A percentile compares a stretch with the other conserved stretches of the same genome.
Evolutionary conservation across 2,888 invertebrate species (phyloP).

Genomic region (Azorinus chamasolen): DNA sequence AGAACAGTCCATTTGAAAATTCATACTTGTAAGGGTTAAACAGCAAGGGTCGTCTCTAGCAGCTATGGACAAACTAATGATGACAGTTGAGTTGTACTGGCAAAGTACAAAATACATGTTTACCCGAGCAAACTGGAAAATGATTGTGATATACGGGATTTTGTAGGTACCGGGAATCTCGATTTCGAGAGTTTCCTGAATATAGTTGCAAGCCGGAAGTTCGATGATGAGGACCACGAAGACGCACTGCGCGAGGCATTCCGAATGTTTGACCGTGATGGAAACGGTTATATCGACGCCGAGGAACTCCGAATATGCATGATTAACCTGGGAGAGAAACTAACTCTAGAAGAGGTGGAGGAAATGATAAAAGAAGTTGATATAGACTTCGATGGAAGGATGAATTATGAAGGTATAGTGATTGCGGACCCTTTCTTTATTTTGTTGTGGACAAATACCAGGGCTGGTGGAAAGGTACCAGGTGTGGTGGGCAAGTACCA

Average conservation of each 20-base stretch:
- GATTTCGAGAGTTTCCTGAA: conserved; percentile 74
- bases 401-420: conserved; percentile 94
- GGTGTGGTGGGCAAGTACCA: too few species aligned
- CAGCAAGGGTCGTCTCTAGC: too few species aligned
- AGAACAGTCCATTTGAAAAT: too few species aligned
- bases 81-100: too few species aligned
- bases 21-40: too few species aligned
- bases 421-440: not conserved
- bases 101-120: too few species aligned
- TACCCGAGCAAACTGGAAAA: too few species aligned
- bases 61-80: too few species aligned
- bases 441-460: too few species aligned
- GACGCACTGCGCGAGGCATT: conserved; percentile 72
- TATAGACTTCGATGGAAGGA: conserved; percentile 99
- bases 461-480: too few species aligned
- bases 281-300: conserved; percentile 99
- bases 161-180: conserved; percentile 65
- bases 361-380: conserved; percentile 99
- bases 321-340: conserved; percentile 99
- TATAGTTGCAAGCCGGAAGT: conserved; percentile 70
- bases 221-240: conserved; percentile 75
- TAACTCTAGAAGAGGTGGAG: conserved; percentile 99
- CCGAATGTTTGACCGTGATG: conserved; percentile 98
- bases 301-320: conserved; percentile 99
- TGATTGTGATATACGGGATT: too few species aligned